phyloP scores from a whole-genome alignment of 2,797 vertebrate species.

The Lindbergichthys nudifrons region DNA sequence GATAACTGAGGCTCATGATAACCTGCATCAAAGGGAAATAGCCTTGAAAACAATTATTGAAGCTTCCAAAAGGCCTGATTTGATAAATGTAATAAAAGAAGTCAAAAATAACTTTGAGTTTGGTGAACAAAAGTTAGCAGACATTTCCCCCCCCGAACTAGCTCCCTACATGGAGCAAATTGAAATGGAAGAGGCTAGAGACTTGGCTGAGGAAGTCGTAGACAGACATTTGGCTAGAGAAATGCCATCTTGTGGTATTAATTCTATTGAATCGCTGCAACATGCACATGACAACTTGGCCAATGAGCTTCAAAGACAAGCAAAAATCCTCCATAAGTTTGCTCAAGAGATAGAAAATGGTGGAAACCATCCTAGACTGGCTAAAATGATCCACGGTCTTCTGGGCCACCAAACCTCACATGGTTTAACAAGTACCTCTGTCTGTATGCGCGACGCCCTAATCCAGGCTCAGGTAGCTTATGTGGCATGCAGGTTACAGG shows the following conservation, averaged over 20 bases:
- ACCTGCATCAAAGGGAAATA: constrained; percentile 87
- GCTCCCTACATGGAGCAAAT: constrained; percentile 81
- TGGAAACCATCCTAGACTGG: constrained; percentile 81
- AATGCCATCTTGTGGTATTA: constrained; percentile 60
- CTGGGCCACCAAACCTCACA: constrained; percentile 78
- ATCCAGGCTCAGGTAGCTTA: constrained; percentile 95
- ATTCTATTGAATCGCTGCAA: constrained; percentile 80
- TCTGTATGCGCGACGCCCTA: constrained; percentile 92
- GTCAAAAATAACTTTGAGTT: constrained; percentile 80
- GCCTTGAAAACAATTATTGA: constrained; percentile 87
- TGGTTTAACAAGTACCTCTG: constrained; percentile 80
- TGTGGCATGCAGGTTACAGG: constrained; percentile 88
- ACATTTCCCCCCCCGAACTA: constrained; percentile 77
- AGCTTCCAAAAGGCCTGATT: constrained; percentile 84
- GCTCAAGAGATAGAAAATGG: constrained; percentile 86
- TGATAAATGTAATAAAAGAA: constrained; percentile 87
- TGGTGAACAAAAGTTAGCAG: constrained; percentile 76
- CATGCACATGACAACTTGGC: constrained; percentile 87
- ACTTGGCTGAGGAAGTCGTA: constrained; percentile 77
- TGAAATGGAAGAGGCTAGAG: constrained; percentile 78
- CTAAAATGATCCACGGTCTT: constrained; percentile 83
- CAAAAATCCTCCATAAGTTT: constrained; percentile 86
- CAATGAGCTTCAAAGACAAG: constrained; percentile 90
- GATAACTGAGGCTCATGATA: constrained; percentile 84
- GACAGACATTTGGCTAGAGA: constrained; percentile 75